Evolutionary conservation across 2,113 vertebrate species (phyloP), one percentile per base, ranked within the genome.

Genomic region (Eonycteris spelaea): DNA sequence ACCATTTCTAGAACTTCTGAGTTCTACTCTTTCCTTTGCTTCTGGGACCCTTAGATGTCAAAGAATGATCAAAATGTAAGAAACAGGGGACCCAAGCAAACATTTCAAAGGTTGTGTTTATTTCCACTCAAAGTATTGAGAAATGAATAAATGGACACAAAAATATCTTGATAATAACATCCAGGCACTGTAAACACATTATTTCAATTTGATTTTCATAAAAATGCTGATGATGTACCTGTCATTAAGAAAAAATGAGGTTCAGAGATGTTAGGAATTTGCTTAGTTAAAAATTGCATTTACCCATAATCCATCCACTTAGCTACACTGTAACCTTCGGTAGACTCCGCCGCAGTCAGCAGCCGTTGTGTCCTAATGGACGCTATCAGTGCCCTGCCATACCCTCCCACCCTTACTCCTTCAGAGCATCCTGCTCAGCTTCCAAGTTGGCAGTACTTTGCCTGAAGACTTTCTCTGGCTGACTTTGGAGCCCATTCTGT

Each of bases 131-230:
- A 15, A 93, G 15, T 19, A 70, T 68, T 59, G 48, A 85, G 30
- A 21, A 84, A 48, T 61, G 9, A 85, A 59, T 45, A 45, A 75
- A 70, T 11, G 13, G 70, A 74, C 89, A 85, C 53, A 77, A 71
- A 73, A 59, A 86, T 30, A 74, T 19, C 33, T 87, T 80, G 86
- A 74, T 75, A 35, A 51, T 7, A 57, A 73, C 16, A 26, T 2
- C 53, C 22, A 30, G 84, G 5, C 18, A 38, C 33, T 74, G 9
- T 86, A 86, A 83, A 73, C 7, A 80, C 45, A 30, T 59, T 22
- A 55, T 77, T 33, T 91, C 65, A 88, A 59, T 65, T 61, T 82
- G 51, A 59, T 57, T 21, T 95, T 75, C 51, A 73, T 70, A 48
- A 63, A 63, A 28, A 51, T 78, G 55, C 35, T 48, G 40, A n/a